phyloP scores from a whole-genome alignment of 2,113 vertebrate genomes.

The Vidua chalybeata region DNA sequence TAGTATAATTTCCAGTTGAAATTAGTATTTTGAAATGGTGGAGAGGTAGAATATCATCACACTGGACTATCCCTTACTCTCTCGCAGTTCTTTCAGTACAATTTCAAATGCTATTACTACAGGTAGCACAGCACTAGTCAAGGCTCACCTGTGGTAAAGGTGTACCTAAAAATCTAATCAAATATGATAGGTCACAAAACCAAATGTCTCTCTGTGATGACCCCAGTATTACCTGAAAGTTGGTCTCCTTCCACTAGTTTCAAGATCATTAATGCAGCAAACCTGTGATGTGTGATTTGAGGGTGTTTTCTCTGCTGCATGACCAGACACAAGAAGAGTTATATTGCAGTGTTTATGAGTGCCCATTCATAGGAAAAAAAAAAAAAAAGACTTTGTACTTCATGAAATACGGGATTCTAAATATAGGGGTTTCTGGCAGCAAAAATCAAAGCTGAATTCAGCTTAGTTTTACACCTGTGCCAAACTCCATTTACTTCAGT shows the following conservation, averaged over 20 bases:
- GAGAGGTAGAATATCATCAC: background rate
- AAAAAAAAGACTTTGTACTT: background rate
- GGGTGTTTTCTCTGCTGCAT: background rate
- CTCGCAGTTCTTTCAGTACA: background rate
- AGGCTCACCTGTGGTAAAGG: background rate
- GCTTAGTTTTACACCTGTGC: constrained; percentile 15
- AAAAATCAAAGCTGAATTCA: constrained; percentile 43
- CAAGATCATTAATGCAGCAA: background rate
- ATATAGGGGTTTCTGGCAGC: background rate
- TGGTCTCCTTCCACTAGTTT: background rate
- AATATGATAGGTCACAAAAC: background rate
- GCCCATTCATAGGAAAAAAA: background rate
- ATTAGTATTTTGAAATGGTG: background rate
- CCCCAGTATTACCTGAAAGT: background rate
- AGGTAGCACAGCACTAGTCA: constrained; percentile 1
- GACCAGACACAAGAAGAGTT: background rate
- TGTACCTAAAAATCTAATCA: background rate
- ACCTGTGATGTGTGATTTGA: background rate
- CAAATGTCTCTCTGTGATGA: background rate
- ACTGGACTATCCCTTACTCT: constrained; percentile 37
- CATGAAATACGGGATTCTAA: constrained; percentile 19
- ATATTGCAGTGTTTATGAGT: background rate
- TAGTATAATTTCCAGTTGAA: constrained; percentile 1
- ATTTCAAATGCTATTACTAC: background rate
- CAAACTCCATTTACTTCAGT: background rate